These are phyloP conservation scores for Falco naumanni DNA, from an alignment of 2,797 vertebrate genomes.

Conservation along the genomic window DNA sequence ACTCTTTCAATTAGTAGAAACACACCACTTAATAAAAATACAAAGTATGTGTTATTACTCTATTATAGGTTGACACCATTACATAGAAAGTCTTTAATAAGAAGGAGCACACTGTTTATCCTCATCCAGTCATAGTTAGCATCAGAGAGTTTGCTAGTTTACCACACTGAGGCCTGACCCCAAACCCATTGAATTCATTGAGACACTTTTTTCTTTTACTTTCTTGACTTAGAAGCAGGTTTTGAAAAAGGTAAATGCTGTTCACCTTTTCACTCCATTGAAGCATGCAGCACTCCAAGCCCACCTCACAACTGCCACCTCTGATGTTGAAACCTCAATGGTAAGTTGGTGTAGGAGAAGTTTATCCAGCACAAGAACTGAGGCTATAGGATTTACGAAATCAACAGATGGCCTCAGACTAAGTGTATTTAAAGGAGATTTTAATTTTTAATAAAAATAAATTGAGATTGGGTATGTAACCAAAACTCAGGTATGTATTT, in stretches of 20 bases:
- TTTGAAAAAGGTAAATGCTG: not conserved
- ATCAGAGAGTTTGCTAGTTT: not conserved
- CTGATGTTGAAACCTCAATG: not conserved
- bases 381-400: conserved; percentile 37
- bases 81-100: not conserved
- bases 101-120: not conserved
- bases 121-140: not conserved
- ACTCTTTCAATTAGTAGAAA: conserved; percentile 19
- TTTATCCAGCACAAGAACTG: not conserved
- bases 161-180: not conserved
- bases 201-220: not conserved
- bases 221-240: not conserved
- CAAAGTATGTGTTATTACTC: not conserved
- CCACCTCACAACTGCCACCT: not conserved
- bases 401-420: conserved; percentile 61
- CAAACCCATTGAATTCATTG: not conserved
- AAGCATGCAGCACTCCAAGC: not conserved
- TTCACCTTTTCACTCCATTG: not conserved
- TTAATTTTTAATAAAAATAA: conserved; percentile 71
- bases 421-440: conserved; percentile 68
- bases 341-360: not conserved
- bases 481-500: conserved; percentile 63
- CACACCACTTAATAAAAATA: not conserved
- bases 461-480: conserved; percentile 45
- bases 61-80: not conserved